A percentile compares a stretch with the other conserved stretches of the same genome.
Conservation (phyloP, 2,797 vertebrate species). For the Vultur gryphus region DNA sequence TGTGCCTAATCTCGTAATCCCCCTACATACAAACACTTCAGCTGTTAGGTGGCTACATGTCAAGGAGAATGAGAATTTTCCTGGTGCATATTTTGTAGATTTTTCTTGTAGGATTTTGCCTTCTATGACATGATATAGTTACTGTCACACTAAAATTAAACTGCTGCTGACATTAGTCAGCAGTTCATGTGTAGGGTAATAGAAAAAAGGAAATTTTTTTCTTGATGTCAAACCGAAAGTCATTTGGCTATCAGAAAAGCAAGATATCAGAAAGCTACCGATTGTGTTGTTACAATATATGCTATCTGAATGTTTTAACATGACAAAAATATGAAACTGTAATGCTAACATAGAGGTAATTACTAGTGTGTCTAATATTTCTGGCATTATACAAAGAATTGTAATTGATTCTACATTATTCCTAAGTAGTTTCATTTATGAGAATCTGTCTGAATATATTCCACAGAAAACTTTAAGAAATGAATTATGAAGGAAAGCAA, state of each 20-base stretch:
- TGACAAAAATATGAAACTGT: background rate
- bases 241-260: background rate
- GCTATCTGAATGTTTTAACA: background rate
- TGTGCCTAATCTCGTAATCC: background rate
- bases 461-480: background rate
- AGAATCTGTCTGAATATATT: background rate
- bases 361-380: background rate
- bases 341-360: background rate
- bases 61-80: background rate
- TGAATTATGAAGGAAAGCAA: background rate
- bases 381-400: background rate
- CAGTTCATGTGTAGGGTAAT: background rate
- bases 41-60: background rate
- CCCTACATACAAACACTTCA: background rate
- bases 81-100: background rate
- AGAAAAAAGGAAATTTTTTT: background rate
- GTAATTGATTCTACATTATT: background rate
- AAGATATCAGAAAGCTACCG: background rate
- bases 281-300: background rate
- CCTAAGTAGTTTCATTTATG: background rate
- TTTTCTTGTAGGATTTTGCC: background rate
- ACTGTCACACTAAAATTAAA: background rate
- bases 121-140: background rate
- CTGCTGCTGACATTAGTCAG: background rate
- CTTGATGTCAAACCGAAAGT: background rate